Evolutionary conservation across 2,888 invertebrate genomes (phyloP).

Genomic region (Digitonthophagus gazella): DNA sequence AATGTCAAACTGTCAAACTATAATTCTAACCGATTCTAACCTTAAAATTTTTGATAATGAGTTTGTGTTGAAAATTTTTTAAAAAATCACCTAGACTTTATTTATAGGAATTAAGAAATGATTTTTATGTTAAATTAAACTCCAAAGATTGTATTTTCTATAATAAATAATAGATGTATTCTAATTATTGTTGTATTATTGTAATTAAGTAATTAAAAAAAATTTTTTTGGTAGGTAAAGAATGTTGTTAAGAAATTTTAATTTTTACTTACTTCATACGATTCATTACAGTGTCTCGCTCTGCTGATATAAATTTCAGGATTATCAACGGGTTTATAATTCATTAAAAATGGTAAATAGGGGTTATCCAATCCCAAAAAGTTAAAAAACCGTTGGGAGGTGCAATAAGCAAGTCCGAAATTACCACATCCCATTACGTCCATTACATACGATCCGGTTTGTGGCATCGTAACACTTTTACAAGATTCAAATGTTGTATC

Average conservation of each 20-base stretch:
- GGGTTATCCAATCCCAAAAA: conserved; percentile 59
- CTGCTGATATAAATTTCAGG: conserved; percentile 49
- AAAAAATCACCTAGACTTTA: too few species aligned
- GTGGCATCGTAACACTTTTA: conserved; percentile 70
- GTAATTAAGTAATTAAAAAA: background rate
- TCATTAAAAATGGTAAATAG: conserved; percentile 64
- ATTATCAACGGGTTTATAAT: conserved; percentile 54
- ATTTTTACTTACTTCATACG: conserved; percentile 53
- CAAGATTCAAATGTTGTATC: conserved; percentile 74
- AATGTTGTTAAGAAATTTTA: background rate
- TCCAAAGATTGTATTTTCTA: too few species aligned
- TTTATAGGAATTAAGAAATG: too few species aligned
- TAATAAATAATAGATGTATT: too few species aligned
- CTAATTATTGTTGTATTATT: too few species aligned
- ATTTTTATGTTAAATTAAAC: too few species aligned
- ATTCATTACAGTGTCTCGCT: conserved; percentile 60
- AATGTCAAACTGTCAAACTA: too few species aligned
- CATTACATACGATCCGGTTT: conserved; percentile 71
- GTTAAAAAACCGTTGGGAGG: conserved; percentile 61
- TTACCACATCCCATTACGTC: conserved; percentile 71
- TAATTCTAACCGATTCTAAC: too few species aligned
- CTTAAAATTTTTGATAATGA: too few species aligned
- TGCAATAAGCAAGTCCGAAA: conserved; percentile 65
- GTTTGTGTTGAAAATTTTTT: too few species aligned
- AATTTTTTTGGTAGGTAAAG: too few species aligned